phyloP scores from a whole-genome alignment of 2,113 vertebrate genomes.

The Pseudolaguvia tuberculata region DNA sequence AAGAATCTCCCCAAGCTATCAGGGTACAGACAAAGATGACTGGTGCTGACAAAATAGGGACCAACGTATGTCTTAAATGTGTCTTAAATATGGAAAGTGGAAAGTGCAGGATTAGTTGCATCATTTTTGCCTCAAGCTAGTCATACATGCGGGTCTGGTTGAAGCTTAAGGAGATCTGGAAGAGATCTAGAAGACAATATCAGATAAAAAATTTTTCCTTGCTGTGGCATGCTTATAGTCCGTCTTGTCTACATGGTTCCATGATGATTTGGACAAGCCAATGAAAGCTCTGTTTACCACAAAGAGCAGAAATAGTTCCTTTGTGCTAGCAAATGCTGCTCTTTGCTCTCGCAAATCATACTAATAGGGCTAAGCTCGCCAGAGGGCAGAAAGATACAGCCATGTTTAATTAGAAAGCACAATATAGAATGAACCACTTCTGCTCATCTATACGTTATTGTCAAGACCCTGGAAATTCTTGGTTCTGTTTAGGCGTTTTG shows the following conservation, averaged over 20 bases:
- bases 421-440: conserved; percentile 4
- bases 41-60: conserved; percentile 81
- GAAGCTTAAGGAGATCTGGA: neutral
- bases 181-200: neutral
- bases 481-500: conserved; percentile 20
- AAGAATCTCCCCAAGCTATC: conserved; percentile 78
- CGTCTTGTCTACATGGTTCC: conserved; percentile 5
- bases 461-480: neutral
- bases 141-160: neutral
- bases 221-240: conserved; percentile 1
- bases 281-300: conserved; percentile 10
- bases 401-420: conserved; percentile 19
- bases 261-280: neutral
- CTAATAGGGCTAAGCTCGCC: conserved; percentile 30
- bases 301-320: conserved; percentile 16
- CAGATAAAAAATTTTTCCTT: neutral
- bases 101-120: conserved; percentile 69
- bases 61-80: neutral
- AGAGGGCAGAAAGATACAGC: conserved; percentile 21
- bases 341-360: conserved; percentile 26
- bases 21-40: conserved; percentile 82
- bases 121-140: conserved; percentile 61
- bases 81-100: neutral
- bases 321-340: conserved; percentile 6
- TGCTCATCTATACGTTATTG: neutral